A percentile compares a stretch with the other conserved stretches of the same genome.
phyloP scores from a whole-genome alignment of 2,113 vertebrate species.

The Pedionomus torquatus region DNA sequence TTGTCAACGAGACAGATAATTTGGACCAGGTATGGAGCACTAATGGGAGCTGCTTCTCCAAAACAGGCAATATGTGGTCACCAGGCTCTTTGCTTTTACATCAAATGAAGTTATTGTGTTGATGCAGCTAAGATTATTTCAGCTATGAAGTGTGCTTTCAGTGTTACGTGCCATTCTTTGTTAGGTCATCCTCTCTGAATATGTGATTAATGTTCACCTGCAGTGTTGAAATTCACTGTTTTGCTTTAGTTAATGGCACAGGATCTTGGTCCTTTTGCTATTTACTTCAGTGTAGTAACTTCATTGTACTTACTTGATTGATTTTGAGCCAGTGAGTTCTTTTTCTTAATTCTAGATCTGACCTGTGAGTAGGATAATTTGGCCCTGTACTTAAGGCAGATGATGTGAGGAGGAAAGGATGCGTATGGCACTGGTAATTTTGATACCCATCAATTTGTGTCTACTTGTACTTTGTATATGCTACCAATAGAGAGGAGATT shows the following conservation, averaged over 20 bases:
- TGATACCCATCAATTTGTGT: neutral
- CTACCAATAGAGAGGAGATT: neutral
- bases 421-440: neutral
- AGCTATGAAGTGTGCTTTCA: neutral
- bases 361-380: neutral
- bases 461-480: neutral
- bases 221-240: neutral
- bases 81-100: neutral
- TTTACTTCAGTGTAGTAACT: neutral
- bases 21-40: slow-evolving; percentile 75
- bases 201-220: neutral
- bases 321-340: neutral
- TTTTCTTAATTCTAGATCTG: neutral
- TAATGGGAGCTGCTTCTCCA: neutral
- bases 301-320: no score
- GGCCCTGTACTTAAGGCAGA: neutral
- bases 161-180: neutral
- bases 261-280: neutral
- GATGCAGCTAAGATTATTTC: neutral
- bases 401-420: neutral
- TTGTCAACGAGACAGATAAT: slow-evolving; percentile 71
- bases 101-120: neutral
- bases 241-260: neutral
- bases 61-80: neutral
- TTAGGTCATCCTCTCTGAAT: neutral